Evolutionary conservation across 2,888 invertebrate genomes (phyloP).

Genomic region (Ametastegia equiseti): DNA sequence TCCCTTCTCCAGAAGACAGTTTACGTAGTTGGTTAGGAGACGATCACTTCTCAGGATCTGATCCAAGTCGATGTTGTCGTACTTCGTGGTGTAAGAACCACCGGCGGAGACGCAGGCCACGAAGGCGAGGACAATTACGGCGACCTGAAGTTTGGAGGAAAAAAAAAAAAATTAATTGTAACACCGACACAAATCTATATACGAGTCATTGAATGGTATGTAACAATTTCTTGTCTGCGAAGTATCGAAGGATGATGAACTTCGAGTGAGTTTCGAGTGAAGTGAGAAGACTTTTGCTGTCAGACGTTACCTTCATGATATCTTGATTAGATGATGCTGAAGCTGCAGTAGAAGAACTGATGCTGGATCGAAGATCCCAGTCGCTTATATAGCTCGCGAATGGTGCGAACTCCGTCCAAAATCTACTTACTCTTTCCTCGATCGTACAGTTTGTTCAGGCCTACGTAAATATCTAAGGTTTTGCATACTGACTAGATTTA

Average conservation of each 20-base stretch:
- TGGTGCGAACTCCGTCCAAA: constrained; percentile 20
- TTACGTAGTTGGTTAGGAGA: constrained; percentile 81
- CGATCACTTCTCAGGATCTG: constrained; percentile 83
- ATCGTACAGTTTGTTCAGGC: constrained; percentile 9
- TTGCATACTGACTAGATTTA: constrained; percentile 42
- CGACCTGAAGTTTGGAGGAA: constrained; percentile 60
- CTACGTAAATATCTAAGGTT: constrained; percentile 32
- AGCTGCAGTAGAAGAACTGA: constrained; percentile 63
- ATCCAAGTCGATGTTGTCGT: constrained; percentile 84
- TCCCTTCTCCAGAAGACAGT: constrained; percentile 82
- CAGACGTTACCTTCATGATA: constrained; percentile 64
- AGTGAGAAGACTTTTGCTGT: too few relatives aligned
- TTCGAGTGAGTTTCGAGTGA: too few relatives aligned
- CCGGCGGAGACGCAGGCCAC: constrained; percentile 60
- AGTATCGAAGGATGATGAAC: too few relatives aligned
- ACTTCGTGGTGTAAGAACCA: constrained; percentile 81
- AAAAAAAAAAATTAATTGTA: too few relatives aligned
- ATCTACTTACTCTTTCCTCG: not conserved
- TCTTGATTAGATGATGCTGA: constrained; percentile 38
- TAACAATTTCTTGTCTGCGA: too few relatives aligned
- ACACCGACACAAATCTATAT: too few relatives aligned
- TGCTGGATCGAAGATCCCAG: constrained; percentile 53
- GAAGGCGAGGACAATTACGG: constrained; percentile 63
- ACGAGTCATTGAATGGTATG: not conserved
- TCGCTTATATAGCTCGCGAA: constrained; percentile 27